These are phyloP conservation scores for Microtus pennsylvanicus DNA, from an alignment of 2,113 vertebrate species.

Conservation along the genomic window DNA sequence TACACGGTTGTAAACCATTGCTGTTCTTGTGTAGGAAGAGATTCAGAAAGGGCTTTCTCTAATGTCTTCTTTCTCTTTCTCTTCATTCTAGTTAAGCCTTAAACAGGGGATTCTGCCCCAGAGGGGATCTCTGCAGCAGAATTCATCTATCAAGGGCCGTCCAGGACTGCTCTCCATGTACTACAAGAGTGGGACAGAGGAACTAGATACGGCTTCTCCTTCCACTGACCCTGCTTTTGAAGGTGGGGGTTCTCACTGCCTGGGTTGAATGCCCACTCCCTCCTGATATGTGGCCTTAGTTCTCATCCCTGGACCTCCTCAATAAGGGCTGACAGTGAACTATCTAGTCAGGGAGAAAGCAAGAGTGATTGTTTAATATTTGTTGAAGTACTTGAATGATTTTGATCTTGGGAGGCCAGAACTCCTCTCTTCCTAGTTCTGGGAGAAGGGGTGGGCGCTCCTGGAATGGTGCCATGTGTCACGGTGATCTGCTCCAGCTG, in stretches of 20 bases:
- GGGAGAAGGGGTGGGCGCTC: neutral
- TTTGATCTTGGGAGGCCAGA: neutral
- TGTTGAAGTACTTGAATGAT: neutral
- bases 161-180: neutral
- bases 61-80: neutral
- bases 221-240: neutral
- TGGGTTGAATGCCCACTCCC: neutral
- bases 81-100: neutral
- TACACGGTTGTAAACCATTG: neutral
- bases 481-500: neutral
- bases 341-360: neutral
- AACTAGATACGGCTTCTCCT: neutral
- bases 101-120: neutral
- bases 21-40: neutral
- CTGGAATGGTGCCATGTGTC: neutral
- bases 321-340: neutral
- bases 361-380: neutral
- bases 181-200: neutral
- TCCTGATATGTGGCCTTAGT: neutral
- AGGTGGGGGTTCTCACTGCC: neutral
- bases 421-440: neutral
- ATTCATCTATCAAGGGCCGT: neutral
- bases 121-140: neutral
- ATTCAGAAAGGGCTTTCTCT: neutral
- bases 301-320: neutral